A percentile compares a stretch with the other conserved stretches of the same genome.
phyloP scores from a whole-genome alignment of 2,888 invertebrate genomes.

The Hoplodrina ambigua region DNA sequence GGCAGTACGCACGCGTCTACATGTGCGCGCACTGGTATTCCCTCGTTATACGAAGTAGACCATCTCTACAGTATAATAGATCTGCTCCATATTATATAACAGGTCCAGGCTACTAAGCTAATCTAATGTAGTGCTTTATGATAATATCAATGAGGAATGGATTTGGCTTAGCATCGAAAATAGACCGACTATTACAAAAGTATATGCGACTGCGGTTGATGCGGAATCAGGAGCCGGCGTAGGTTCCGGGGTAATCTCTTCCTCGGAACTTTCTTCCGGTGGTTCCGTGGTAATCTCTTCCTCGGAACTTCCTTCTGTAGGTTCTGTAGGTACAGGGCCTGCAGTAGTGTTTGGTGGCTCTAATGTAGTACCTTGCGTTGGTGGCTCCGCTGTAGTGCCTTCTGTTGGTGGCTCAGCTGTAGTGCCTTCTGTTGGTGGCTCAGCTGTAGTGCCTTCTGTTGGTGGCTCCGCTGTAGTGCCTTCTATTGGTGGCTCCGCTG shows the following conservation, averaged over 20 bases:
- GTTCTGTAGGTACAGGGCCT: no score
- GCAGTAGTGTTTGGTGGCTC: no score
- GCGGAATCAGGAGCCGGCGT: constrained; percentile 68
- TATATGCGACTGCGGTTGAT: constrained; percentile 74
- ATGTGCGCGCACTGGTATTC: background rate
- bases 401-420: no score
- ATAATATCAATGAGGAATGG: constrained; percentile 71
- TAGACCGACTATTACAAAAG: constrained; percentile 75
- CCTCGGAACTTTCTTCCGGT: no score
- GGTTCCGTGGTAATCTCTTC: no score
- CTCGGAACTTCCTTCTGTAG: no score
- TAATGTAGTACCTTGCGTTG: no score
- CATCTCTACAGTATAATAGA: background rate
- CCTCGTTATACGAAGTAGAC: background rate
- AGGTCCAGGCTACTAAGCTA: constrained; percentile 57
- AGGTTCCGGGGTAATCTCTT: background rate
- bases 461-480: no score
- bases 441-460: no score
- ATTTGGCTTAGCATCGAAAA: constrained; percentile 76
- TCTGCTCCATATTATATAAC: background rate
- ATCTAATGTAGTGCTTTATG: constrained; percentile 68
- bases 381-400: no score
- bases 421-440: no score
- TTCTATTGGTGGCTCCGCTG: no score
- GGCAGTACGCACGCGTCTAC: constrained; percentile 34